phyloP scores from a whole-genome alignment of 2,113 vertebrate genomes.

The Galeopterus variegatus region DNA sequence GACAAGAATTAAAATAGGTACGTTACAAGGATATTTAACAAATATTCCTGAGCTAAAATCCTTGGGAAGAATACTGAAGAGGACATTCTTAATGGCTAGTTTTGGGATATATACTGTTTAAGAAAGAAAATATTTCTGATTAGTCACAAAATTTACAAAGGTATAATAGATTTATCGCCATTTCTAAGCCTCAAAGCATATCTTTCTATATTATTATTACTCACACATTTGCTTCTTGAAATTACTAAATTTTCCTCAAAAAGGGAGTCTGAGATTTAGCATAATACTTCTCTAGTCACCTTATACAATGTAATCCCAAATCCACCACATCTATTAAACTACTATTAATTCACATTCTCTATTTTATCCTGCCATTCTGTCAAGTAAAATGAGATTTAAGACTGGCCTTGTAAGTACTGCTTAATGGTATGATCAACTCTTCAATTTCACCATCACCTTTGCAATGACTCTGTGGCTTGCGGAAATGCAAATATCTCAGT shows the following conservation, averaged over 20 bases:
- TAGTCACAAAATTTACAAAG: conserved; percentile 55
- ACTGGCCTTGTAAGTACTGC: background rate
- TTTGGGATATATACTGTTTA: background rate
- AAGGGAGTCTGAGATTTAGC: conserved; percentile 10
- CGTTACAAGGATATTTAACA: conserved; percentile 60
- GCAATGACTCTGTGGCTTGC: background rate
- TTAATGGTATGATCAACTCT: background rate
- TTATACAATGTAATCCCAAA: background rate
- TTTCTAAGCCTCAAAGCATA: conserved; percentile 41
- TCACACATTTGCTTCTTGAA: background rate
- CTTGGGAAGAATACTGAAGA: background rate
- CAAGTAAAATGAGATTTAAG: conserved; percentile 6
- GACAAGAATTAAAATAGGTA: conserved; percentile 76
- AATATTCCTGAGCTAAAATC: background rate
- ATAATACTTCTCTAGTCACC: background rate
- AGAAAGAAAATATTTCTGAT: background rate
- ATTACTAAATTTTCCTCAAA: conserved; percentile 45
- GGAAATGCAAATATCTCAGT: conserved; percentile 59
- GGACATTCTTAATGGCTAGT: conserved; percentile 20
- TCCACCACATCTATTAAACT: background rate
- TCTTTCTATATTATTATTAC: conserved; percentile 32
- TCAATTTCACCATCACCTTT: background rate
- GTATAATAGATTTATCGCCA: conserved; percentile 19
- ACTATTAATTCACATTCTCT: conserved; percentile 25
- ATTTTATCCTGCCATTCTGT: conserved; percentile 50